phyloP scores from a whole-genome alignment of 1,140 invertebrate species.

The Drepana arcuata region DNA sequence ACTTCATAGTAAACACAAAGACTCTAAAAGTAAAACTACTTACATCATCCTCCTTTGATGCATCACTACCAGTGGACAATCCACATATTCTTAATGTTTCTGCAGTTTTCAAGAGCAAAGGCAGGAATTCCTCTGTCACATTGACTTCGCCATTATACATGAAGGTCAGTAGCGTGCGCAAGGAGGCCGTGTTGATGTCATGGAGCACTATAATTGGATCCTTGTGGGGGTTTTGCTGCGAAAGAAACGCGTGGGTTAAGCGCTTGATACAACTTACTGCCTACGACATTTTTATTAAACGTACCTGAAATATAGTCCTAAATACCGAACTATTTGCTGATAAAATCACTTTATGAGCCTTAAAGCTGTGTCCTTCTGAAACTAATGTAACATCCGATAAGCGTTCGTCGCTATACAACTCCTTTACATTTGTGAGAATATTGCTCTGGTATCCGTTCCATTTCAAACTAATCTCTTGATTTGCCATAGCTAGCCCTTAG shows the following conservation, averaged over 20 bases:
- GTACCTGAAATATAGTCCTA: constrained; percentile 77
- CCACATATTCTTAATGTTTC: constrained; percentile 77
- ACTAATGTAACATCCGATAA: constrained; percentile 81
- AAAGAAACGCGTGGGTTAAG: constrained; percentile 55
- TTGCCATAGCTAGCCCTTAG: constrained; percentile 39
- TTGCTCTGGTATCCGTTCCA: constrained; percentile 79
- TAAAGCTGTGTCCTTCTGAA: constrained; percentile 77
- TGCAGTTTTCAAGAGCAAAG: constrained; percentile 75
- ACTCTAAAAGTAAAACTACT: too few species aligned
- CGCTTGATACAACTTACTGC: constrained; percentile 10
- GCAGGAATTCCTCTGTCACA: constrained; percentile 77
- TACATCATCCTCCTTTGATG: constrained; percentile 43
- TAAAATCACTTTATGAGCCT: constrained; percentile 81
- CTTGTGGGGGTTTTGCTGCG: constrained; percentile 76
- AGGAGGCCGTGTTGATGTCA: constrained; percentile 75
- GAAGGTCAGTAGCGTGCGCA: constrained; percentile 75
- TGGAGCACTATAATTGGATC: constrained; percentile 80
- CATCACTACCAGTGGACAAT: constrained; percentile 69
- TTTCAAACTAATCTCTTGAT: constrained; percentile 76
- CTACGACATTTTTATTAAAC: constrained; percentile 3
- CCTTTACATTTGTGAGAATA: constrained; percentile 76
- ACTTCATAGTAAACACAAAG: constrained; percentile 3
- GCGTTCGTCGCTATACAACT: constrained; percentile 77
- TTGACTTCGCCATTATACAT: constrained; percentile 81
- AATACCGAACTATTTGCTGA: constrained; percentile 83